Evolutionary conservation across 2,888 invertebrate species (phyloP).

Genomic region (Temnothorax unifasciatus): DNA sequence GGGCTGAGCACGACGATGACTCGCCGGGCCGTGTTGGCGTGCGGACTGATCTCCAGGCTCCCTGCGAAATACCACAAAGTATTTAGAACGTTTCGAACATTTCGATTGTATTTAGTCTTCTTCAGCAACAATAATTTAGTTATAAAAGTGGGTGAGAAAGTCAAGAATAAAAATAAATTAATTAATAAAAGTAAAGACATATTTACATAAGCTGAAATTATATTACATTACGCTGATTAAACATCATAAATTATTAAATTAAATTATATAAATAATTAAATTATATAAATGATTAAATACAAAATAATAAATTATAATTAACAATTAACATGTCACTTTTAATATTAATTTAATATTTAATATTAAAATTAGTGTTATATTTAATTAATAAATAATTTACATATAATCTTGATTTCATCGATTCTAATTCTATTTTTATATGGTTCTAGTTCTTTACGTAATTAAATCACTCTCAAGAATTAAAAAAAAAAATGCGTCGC

Average conservation of each 20-base stretch:
- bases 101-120: no score
- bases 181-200: no score
- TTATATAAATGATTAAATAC: no score
- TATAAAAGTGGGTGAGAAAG: no score
- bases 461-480: neutral
- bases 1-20: slow-evolving; percentile 87
- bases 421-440: neutral
- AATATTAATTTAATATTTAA: neutral
- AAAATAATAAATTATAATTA: neutral
- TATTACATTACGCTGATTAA: no score
- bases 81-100: no score
- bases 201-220: no score
- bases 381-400: neutral
- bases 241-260: no score
- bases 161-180: no score
- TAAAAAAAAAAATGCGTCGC: neutral
- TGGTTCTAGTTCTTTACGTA: neutral
- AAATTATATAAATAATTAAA: no score
- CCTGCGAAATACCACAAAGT: slow-evolving; percentile 85
- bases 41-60: slow-evolving; percentile 87
- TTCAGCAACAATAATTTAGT: neutral
- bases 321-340: neutral
- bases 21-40: slow-evolving; percentile 87
- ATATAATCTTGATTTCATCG: neutral
- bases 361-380: neutral